Conservation (phyloP, 2,113 vertebrate genomes). For the Pao palembangensis region DNA sequence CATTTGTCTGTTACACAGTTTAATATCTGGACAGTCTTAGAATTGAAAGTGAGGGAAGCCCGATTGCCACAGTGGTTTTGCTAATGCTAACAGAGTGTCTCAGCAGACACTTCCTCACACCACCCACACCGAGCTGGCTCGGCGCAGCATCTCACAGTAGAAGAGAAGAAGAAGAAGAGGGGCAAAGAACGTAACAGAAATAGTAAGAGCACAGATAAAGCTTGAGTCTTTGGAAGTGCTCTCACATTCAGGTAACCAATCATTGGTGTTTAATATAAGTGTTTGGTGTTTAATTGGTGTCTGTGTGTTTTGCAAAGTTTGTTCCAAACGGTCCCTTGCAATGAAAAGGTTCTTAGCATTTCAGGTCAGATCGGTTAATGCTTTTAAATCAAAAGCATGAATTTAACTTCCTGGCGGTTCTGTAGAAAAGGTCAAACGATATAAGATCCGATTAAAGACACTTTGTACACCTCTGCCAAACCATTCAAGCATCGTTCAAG, state of each 20-base stretch:
- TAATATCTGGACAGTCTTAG: neutral
- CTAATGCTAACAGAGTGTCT: no score
- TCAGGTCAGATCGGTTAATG: no score
- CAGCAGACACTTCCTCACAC: conserved; percentile 22
- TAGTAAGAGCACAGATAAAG: conserved; percentile 22
- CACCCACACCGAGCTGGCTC: conserved; percentile 22
- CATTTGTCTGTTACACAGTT: neutral
- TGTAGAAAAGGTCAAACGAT: neutral
- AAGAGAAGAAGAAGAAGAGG: conserved; percentile 22
- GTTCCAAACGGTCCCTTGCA: no score
- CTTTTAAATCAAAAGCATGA: neutral
- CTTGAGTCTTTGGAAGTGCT: conserved; percentile 20
- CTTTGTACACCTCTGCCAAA: no score
- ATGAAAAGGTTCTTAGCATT: no score
- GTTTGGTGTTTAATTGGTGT: no score
- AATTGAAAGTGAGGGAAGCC: neutral
- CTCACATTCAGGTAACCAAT: no score
- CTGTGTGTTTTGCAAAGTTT: no score
- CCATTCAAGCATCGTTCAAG: no score
- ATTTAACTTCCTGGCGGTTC: neutral
- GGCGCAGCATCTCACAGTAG: conserved; percentile 23
- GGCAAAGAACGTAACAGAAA: conserved; percentile 28
- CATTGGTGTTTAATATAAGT: no score
- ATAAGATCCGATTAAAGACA: no score
- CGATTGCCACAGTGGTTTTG: neutral